Base-by-base conservation (phyloP, 2,113 vertebrate species). In the Takifugu bimaculatus region DNA sequence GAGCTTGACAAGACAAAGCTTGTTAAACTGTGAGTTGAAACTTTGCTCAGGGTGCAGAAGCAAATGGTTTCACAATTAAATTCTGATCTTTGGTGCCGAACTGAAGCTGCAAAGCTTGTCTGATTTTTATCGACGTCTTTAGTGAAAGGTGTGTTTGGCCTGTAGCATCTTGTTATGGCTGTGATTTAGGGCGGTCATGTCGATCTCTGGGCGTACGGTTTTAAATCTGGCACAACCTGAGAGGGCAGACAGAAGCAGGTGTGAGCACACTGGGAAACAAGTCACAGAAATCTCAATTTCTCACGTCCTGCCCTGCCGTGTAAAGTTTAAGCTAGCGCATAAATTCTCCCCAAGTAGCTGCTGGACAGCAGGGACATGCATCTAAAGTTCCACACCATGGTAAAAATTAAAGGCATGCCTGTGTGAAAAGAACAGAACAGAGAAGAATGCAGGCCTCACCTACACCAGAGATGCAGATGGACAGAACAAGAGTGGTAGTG, bases 391-490 rank as follows among this genome's bases (percentile, higher is more conserved):
- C 77, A 87, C 85, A 86, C 80, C 57, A 63, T 45, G 65, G 70
- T 81, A 77, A 79, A 85, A 86, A 85, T 81, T 53, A 75, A 82
- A 86, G 80, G 39, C 82, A 86, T 63, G 75, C 68, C 59, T 66
- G 58, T 87, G 85, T 85, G 82, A 87, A 86, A 84, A 68, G 73
- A 52, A 77, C 7, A 71, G 81, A 76, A 85, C 60, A 78, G 71
- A 70, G 64, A 85, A 67, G 67, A 85, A 76, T 75, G 80, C 53
- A 57, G 70, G 58, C 64, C 70, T 76, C 77, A 72, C 60, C 68
- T 63, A 71, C 20, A 66, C 6, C 28, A 56, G 65, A 63, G 54
- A 50, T 72, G 49, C 47, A 64, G 49, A 49, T 15, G 48, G 27
- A 52, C 44, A 45, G 65, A 74, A 74, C 35, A 26, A 58, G 39